A percentile compares a stretch with the other conserved stretches of the same genome.
Conservation (phyloP, 37 sponge, comb jelly and placozoan species). For the Tethya wilhelma region DNA sequence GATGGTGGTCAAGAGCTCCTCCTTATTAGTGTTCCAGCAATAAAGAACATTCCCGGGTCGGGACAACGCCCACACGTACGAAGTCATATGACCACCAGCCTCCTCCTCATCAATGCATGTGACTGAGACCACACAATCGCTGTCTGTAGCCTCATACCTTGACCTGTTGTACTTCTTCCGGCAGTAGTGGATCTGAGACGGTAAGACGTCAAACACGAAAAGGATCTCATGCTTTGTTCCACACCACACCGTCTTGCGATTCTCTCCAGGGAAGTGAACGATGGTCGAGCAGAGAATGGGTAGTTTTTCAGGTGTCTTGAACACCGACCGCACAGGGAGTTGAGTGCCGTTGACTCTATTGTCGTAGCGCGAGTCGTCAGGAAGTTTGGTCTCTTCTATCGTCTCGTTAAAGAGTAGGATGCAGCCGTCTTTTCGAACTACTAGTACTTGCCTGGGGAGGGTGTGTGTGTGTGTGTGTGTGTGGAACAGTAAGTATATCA, state of each 20-base stretch:
- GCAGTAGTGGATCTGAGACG: slow-evolving; percentile 25
- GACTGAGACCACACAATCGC: slow-evolving; percentile 24
- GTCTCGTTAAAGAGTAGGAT: slow-evolving; percentile 68
- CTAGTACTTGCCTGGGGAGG: slow-evolving; percentile 36
- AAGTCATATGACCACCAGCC: background rate
- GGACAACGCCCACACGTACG: slow-evolving; percentile 56
- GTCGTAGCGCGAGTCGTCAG: slow-evolving; percentile 61
- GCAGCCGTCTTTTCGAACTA: slow-evolving; percentile 66
- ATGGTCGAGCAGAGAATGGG: slow-evolving; percentile 32
- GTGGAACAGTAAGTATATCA: background rate
- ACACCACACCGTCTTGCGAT: slow-evolving; percentile 37
- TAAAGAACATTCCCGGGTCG: slow-evolving; percentile 47
- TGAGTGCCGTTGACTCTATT: slow-evolving; percentile 37
- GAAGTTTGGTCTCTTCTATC: slow-evolving; percentile 29
- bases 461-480: background rate
- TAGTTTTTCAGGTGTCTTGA: slow-evolving; percentile 46
- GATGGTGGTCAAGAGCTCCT: slow-evolving; percentile 26
- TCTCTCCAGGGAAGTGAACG: background rate
- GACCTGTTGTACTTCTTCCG: slow-evolving; percentile 33
- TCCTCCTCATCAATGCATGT: background rate
- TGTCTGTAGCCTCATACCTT: slow-evolving; percentile 1
- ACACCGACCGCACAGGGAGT: slow-evolving; percentile 68
- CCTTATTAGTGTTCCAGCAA: slow-evolving; percentile 55
- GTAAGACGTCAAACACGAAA: slow-evolving; percentile 27
- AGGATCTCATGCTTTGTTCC: slow-evolving; percentile 56